Evolutionary conservation across 2,113 vertebrate species (phyloP).

Genomic region (Mustela lutreola): DNA sequence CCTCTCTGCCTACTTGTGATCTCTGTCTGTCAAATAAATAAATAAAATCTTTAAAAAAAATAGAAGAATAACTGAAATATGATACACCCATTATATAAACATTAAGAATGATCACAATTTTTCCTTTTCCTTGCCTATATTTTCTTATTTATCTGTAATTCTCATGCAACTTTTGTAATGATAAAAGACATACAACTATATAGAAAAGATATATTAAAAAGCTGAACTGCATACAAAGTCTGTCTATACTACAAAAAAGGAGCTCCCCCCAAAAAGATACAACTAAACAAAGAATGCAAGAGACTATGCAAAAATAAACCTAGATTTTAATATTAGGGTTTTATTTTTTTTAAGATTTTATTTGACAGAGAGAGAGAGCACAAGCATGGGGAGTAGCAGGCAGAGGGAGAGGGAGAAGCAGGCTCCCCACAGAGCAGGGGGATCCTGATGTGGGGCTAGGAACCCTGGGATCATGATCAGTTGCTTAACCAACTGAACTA

Average conservation of each 20-base stretch:
- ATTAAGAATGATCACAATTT: conserved; percentile 35
- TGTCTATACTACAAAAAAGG: not conserved
- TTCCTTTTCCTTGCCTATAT: conserved; percentile 8
- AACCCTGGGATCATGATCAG: too few relatives aligned
- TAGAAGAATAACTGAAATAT: not conserved
- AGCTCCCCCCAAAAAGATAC: not conserved
- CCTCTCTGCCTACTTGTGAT: too few relatives aligned
- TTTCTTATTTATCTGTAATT: conserved; percentile 37
- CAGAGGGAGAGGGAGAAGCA: too few relatives aligned
- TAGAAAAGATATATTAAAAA: conserved; percentile 17
- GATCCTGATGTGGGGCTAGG: too few relatives aligned
- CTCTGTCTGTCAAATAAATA: too few relatives aligned
- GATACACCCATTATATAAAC: conserved; percentile 6
- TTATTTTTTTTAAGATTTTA: not conserved
- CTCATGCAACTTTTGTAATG: not conserved
- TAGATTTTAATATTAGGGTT: not conserved
- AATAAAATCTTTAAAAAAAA: too few relatives aligned
- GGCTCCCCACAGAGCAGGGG: too few relatives aligned
- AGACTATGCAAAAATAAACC: not conserved
- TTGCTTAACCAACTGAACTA: too few relatives aligned
- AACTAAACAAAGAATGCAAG: not conserved
- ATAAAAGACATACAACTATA: not conserved
- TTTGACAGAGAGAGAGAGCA: too few relatives aligned
- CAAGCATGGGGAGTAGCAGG: too few relatives aligned
- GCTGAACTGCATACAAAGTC: not conserved